Evolutionary conservation across 92 coral and sea anemone genomes (phyloP).

Genomic region (Zoanthus gigantus): DNA sequence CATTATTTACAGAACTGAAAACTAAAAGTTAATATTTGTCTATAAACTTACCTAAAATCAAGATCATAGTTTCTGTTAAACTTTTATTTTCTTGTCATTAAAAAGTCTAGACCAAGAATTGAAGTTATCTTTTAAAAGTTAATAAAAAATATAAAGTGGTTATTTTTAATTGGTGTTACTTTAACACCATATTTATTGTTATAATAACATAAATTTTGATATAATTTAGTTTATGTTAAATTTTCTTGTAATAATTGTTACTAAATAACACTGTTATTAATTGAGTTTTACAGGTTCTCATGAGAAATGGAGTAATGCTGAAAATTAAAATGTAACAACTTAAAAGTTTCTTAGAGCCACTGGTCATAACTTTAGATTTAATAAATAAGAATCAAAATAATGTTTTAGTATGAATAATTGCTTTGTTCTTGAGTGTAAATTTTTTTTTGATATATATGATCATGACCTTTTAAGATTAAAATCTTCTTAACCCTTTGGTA

Average conservation of each 20-base stretch:
- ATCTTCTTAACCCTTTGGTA: no score
- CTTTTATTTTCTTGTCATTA: no score
- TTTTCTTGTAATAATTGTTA: not conserved
- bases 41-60: no score
- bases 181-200: not conserved
- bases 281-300: slow-evolving; percentile 42
- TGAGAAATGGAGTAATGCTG: not conserved
- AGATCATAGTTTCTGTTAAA: no score
- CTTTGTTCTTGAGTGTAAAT: no score
- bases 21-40: no score
- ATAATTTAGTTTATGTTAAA: not conserved
- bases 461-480: no score
- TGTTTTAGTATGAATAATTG: not conserved
- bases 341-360: not conserved
- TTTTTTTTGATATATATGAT: no score
- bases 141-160: no score
- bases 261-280: slow-evolving; percentile 9
- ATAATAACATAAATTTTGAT: not conserved
- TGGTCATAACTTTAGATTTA: not conserved
- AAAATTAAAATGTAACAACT: slow-evolving; percentile 2
- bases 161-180: not conserved
- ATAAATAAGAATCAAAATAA: not conserved
- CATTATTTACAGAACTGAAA: no score
- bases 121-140: no score
- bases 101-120: no score